Base-by-base conservation (phyloP, 2,113 vertebrate species). In the Tenebrosternarchus preto region DNA sequence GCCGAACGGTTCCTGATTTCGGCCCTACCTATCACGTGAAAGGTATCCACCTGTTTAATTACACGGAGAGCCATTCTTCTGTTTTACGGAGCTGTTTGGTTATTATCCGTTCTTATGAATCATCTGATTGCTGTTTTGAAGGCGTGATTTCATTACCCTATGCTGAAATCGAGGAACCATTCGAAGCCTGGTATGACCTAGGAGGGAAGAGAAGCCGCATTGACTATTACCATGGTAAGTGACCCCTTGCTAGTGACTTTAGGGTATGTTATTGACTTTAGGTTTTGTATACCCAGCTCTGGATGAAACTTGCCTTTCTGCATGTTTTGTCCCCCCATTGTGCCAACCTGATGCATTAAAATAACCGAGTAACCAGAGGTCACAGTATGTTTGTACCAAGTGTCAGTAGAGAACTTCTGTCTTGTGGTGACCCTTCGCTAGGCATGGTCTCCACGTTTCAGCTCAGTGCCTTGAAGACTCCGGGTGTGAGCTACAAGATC, bases 101-200 rank as follows among this genome's bases (percentile, higher is more conserved):
- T 64, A 64, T 53, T 56, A 16, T 75, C 24, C 24, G 19, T 22
- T 22, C 53, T 64, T 12, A 17, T 0, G 9, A 11, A 57, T 57
- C 12, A 36, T 16, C 31, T 43, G 19, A 25, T 20, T 0, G 78
- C 17, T 76, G 33, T 8, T 11, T 80, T 83, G 19, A 87, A 94
- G 93, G 92, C 20, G 77, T 94, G 78, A 92, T 95, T n/a, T 92
- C 84, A 4, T 88, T 95, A 25, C 93, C 93, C 31, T 96, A 94
- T 0, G 92, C 93, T 0, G 93, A 96, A 83, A 95, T 96, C 0
- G 88, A 93, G 83, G 94, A 96, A 86, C 96, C 91, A 0, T 94
- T 94, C 27, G 95, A 96, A 85, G 93, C 91, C 85, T 95, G 93
- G 94, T 94, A 94, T 68, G 93, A 95, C 76, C 63, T 87, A 0